A percentile compares a stretch with the other conserved stretches of the same genome.
Conservation (phyloP, 2,113 vertebrate species). For the Rhea pennata region DNA sequence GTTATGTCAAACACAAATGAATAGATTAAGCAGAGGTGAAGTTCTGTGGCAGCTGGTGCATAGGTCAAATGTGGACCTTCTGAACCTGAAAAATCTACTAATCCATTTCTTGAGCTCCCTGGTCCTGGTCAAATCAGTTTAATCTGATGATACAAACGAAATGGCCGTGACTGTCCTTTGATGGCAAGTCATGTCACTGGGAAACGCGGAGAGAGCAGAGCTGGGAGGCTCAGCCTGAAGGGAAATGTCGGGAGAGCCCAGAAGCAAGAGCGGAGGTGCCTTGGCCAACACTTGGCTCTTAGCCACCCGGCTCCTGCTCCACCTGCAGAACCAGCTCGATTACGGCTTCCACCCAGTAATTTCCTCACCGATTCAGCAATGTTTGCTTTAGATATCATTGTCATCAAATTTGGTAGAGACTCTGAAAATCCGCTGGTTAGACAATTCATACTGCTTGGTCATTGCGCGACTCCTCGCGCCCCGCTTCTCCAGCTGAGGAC, state of each 20-base stretch:
- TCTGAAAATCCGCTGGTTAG: background rate
- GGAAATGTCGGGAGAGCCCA: background rate
- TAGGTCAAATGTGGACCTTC: background rate
- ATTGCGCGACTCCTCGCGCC: background rate
- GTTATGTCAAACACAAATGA: background rate
- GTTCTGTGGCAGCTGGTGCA: background rate
- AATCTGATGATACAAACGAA: background rate
- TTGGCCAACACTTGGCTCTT: background rate
- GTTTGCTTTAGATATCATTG: background rate
- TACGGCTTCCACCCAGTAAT: accelerated
- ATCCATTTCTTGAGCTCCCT: background rate
- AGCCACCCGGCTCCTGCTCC: background rate
- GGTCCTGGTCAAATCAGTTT: background rate
- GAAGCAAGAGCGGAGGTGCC: background rate
- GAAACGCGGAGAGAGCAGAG: background rate
- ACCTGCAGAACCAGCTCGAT: accelerated
- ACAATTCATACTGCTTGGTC: background rate
- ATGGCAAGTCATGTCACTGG: background rate
- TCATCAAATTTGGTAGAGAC: background rate
- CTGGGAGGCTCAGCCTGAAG: background rate
- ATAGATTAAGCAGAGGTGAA: background rate
- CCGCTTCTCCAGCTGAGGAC: background rate
- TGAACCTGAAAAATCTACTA: background rate
- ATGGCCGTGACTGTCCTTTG: background rate
- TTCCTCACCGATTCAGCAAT: background rate